Conservation (phyloP, 2,888 invertebrate genomes). For the Criorhina ranunculi region DNA sequence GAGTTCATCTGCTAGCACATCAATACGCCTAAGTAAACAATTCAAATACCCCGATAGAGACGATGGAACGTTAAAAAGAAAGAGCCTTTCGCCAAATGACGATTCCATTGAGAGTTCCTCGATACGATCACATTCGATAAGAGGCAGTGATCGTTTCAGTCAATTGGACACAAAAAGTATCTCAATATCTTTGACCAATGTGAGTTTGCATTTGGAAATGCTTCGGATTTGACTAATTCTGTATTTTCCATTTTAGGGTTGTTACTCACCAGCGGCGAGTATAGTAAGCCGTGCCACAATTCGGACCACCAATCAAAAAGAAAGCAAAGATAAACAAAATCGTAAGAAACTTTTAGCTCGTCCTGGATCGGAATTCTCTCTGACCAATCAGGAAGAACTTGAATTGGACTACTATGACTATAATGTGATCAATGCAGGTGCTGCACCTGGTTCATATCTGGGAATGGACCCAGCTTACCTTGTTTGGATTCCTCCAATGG, state of each 20-base stretch:
- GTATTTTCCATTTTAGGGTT: slow-evolving; percentile 85
- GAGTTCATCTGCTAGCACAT: slow-evolving; percentile 83
- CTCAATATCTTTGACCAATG: slow-evolving; percentile 81
- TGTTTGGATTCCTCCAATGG: slow-evolving; percentile 94
- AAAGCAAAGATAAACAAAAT: slow-evolving; percentile 92
- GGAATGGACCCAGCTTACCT: slow-evolving; percentile 96
- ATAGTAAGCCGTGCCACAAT: slow-evolving; percentile 88
- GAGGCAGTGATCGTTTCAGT: slow-evolving; percentile 78
- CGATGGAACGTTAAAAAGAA: slow-evolving; percentile 81
- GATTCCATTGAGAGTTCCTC: slow-evolving; percentile 82
- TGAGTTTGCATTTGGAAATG: slow-evolving; percentile 77
- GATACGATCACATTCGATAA: slow-evolving; percentile 79
- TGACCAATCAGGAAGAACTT: slow-evolving; percentile 90
- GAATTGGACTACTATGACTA: slow-evolving; percentile 96
- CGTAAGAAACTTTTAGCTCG: slow-evolving; percentile 88
- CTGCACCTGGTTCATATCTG: slow-evolving; percentile 93
- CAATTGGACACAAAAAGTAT: slow-evolving; percentile 79
- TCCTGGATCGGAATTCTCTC: slow-evolving; percentile 91
- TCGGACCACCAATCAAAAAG: slow-evolving; percentile 89
- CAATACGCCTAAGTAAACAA: slow-evolving; percentile 79
- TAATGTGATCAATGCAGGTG: slow-evolving; percentile 92
- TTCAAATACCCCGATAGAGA: slow-evolving; percentile 83
- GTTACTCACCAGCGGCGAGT: slow-evolving; percentile 89
- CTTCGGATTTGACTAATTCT: not conserved
- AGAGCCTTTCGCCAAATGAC: slow-evolving; percentile 79